Evolutionary conservation across 2,113 vertebrate genomes (phyloP).

Genomic region (Nannospalax galili): DNA sequence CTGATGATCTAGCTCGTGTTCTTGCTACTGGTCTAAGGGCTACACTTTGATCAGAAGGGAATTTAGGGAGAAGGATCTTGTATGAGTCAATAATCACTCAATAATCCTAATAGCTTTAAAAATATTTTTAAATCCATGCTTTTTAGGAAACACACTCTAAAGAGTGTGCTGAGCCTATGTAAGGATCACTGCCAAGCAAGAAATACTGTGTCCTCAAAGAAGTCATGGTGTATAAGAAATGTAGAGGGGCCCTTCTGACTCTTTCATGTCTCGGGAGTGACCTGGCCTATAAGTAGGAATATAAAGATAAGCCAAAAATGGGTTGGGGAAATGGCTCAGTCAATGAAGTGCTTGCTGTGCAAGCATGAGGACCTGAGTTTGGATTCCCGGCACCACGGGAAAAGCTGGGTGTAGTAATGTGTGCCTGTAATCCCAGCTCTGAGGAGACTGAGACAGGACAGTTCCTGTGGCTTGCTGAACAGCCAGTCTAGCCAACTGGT

Average conservation of each 20-base stretch:
- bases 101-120: not conserved
- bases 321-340: not conserved
- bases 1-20: not conserved
- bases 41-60: not conserved
- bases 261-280: not conserved
- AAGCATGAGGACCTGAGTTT: not conserved
- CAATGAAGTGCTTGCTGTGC: not conserved
- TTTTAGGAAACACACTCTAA: not conserved
- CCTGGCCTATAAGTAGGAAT: not conserved
- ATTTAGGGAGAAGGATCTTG: not conserved
- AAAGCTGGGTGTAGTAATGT: no score
- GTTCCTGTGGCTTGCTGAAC: not conserved
- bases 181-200: conserved; percentile 17
- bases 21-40: not conserved
- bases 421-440: not conserved
- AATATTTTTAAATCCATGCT: not conserved
- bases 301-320: not conserved
- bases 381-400: not conserved
- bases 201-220: conserved; percentile 4
- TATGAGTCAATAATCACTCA: not conserved
- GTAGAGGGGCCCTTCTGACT: not conserved
- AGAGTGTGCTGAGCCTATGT: not conserved
- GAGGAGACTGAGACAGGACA: not conserved
- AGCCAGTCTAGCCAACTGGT: not conserved
- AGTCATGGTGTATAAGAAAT: not conserved